Base-by-base conservation (phyloP, 2,797 vertebrate genomes). In the Helicolenus hilgendorfi region DNA sequence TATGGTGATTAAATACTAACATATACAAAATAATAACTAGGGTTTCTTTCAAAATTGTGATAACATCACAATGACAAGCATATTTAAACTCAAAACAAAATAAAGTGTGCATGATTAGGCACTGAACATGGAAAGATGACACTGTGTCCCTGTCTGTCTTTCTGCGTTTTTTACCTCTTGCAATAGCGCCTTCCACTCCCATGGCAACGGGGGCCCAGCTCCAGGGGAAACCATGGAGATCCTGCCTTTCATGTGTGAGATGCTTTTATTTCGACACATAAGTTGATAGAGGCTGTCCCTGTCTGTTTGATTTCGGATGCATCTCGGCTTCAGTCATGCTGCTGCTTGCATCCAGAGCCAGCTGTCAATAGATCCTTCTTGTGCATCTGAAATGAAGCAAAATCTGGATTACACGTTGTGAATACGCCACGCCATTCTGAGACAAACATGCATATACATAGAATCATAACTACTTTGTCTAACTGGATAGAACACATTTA, bases 211-310 rank as follows among this genome's bases (percentile, higher is more conserved):
- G 45, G 83, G 88, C 92, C 88, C 94, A 79, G 94, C 92, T 93
- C 93, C 84, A 89, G 88, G 91, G 91, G 96, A 96, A 95, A 96
- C 92, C 97, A 96, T 97, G 94, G 96, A 96, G 96, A 97, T 96
- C 80, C 90, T 91, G 93, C 93, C 96, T 97, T 97, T 98, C 94
- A 97, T 97, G 95, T 96, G 89, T 72, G 91, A 91, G 92, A 92
- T 92, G 95, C 96, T 97, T 97, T 97, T 95, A 96, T 96, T 95
- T 94, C 64, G 35, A 94, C 95, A 92, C 94, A 88, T 91, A 87
- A 86, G 87, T 94, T 89, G 93, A 92, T 81, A 78, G 77, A 83
- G 85, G 89, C 87, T 87, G 89, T 91, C 82, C 72, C 78, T 64
- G 81, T 89, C 86, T 89, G 87, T 92, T 90, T 92, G 91, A 95